These are phyloP conservation scores for Copidosoma floridanum DNA, from an alignment of 1,140 invertebrate genomes.

Conservation along the genomic window DNA sequence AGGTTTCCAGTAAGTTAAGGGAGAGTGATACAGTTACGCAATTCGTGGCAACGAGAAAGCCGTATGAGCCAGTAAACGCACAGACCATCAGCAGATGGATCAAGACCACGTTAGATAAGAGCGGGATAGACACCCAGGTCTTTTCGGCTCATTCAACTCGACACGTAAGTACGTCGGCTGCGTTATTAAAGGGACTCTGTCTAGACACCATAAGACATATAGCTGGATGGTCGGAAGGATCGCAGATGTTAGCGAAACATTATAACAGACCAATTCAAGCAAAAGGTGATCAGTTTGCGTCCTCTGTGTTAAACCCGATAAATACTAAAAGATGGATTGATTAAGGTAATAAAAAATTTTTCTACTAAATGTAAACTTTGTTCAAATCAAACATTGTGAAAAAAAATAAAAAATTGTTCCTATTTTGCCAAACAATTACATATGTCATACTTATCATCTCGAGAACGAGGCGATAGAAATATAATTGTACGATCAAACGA, in stretches of 20 bases:
- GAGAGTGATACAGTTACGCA: neutral
- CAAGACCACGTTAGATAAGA: neutral
- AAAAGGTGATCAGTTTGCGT: no score
- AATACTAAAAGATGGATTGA: no score
- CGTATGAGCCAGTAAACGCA: neutral
- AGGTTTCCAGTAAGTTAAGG: neutral
- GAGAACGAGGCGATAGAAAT: no score
- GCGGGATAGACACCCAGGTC: neutral
- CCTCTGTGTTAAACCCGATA: no score
- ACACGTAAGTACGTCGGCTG: neutral
- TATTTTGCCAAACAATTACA: no score
- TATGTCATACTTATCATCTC: no score
- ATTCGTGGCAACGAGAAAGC: neutral
- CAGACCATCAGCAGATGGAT: neutral
- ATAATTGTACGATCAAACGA: no score
- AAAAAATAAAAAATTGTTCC: no score
- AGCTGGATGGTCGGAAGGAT: neutral
- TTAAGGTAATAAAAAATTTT: no score
- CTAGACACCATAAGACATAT: neutral
- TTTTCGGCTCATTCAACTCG: neutral
- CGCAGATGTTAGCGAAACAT: neutral
- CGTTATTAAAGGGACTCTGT: neutral
- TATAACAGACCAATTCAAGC: slow-evolving; percentile 4
- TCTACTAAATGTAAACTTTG: no score
- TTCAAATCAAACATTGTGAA: no score